Evolutionary conservation across 2,797 vertebrate species (phyloP), one percentile per base, ranked within the genome.

Genomic region (Notolepis coatsorum): DNA sequence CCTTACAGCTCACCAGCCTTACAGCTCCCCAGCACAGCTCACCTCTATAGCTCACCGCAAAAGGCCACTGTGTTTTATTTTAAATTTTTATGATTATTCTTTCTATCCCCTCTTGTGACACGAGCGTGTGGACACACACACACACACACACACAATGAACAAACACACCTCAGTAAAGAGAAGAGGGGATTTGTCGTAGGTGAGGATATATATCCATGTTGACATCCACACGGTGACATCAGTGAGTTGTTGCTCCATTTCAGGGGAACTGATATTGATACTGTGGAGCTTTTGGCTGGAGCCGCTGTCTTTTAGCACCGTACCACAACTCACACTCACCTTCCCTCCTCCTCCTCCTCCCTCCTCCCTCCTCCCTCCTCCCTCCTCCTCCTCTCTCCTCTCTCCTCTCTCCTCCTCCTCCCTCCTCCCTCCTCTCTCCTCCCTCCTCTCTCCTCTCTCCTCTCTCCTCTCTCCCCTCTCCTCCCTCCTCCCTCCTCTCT

Each of bases 161-260:
- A 52, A 63, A 69, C 59, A 43, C 31, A 52, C 33, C 23, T n/a
- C 3, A 13, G 43, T 8, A 15, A 2, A 3, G 6, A 35, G 8
- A 2, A 25, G 13, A 23, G 39, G 48, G 41, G 28, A 38, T 55
- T 73, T 52, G 42, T 48, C n/a, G n/a, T 45, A 43, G 47, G 35
- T n/a, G 21, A 46, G 61, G 71, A 73, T 61, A 53, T 57, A 84
- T 74, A 56, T 58, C 45, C 37, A 12, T 56, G 68, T 43, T 77
- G 81, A 69, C 69, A 61, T 75, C 71, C 37, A 8, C 30, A 58
- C 52, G 42, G 56, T 24, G 41, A 42, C 58, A 53, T 59, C 35
- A 13, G 41, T 23, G 2, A 15, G 24, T 23, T 1, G 45, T 3
- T 35, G 9, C 3, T 10, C 33, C 47, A 31, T 31, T 30, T 30